Base-by-base conservation (phyloP, 2,888 invertebrate genomes). In the Fabriciana adippe region DNA sequence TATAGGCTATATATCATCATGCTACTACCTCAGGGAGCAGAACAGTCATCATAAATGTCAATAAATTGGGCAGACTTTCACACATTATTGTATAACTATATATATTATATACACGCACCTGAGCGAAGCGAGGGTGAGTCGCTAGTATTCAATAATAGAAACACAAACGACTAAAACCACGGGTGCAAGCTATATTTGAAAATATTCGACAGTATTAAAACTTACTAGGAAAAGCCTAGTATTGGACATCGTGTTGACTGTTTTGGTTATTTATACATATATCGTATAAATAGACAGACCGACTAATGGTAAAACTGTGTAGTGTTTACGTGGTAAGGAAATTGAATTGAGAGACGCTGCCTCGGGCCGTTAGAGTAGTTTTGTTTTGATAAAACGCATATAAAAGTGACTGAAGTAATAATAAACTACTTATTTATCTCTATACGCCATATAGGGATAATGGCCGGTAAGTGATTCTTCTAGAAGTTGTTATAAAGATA, bases 261-360 rank as follows among this genome's bases (percentile, higher is more conserved):
- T 48, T 59, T 48, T 6, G 16, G 47, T 13, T 48, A 48, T n/a
- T 31, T 59, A 48, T 59, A 13, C 31, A 26, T 31, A 59, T 13
- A 59, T 59, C 48, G 59, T 48, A 41, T 11, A 6, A 6, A 35
- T 35, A 48, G 16, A 16, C 13, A 48, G 47, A 48, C 47, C 47
- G 59, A 16, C 59, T 59, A 59, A 59, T 59, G 59, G 59, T 48
- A 48, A 16, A 59, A 59, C 59, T 26, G 48, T 59, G 59, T 59
- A 4, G 16, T 59, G 26, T 48, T 31, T 31, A 59, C 26, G 59
- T 16, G 48, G 26, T 48, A 48, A 48, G 26, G 57, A 48, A 59
- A 26, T 48, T 31, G 26, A n/a, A 48, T 59, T 48, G 48, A 48
- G 48, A 48, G 48, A 48, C n/a, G 13, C 48, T 59, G 26, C n/a